Evolutionary conservation across 2,797 vertebrate genomes (phyloP).

Genomic region (Sphaeramia orbicularis): DNA sequence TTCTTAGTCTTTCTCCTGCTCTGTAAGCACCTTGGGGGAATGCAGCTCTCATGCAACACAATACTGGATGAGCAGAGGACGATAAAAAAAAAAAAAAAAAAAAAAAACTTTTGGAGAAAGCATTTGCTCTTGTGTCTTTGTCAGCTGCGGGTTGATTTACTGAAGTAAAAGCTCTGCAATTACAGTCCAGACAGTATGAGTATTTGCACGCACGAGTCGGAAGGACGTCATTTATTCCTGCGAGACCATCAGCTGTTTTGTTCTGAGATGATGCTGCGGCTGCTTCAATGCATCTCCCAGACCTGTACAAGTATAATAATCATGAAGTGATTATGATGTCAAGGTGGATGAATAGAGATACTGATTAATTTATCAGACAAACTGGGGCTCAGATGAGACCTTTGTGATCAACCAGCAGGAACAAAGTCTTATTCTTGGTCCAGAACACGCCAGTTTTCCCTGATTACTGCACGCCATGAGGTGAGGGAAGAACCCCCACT

Average conservation of each 20-base stretch:
- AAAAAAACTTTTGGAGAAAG: too few relatives aligned
- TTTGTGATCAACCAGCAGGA: too few relatives aligned
- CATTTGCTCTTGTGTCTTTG: constrained; percentile 40
- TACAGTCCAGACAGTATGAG: constrained; percentile 1
- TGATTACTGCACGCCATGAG: constrained; percentile 40
- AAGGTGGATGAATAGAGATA: neutral
- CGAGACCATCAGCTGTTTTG: constrained; percentile 8
- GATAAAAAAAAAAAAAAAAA: too few relatives aligned
- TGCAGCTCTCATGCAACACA: constrained; percentile 46
- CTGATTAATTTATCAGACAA: constrained; percentile 4
- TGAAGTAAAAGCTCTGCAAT: constrained; percentile 10
- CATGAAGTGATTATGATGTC: neutral
- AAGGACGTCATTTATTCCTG: constrained; percentile 21
- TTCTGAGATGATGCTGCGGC: constrained; percentile 7
- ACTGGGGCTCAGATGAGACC: too few relatives aligned
- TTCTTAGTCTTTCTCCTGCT: constrained; percentile 23
- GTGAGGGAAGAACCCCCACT: constrained; percentile 26
- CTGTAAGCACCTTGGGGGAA: constrained; percentile 40
- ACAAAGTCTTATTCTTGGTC: constrained; percentile 15
- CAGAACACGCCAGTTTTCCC: constrained; percentile 44
- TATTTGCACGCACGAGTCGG: neutral
- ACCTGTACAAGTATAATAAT: neutral
- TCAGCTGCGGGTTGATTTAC: constrained; percentile 5
- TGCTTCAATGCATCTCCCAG: constrained; percentile 7
- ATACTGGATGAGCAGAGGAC: constrained; percentile 22